Conservation (phyloP, 1,140 invertebrate species). For the Linepithema humile region DNA sequence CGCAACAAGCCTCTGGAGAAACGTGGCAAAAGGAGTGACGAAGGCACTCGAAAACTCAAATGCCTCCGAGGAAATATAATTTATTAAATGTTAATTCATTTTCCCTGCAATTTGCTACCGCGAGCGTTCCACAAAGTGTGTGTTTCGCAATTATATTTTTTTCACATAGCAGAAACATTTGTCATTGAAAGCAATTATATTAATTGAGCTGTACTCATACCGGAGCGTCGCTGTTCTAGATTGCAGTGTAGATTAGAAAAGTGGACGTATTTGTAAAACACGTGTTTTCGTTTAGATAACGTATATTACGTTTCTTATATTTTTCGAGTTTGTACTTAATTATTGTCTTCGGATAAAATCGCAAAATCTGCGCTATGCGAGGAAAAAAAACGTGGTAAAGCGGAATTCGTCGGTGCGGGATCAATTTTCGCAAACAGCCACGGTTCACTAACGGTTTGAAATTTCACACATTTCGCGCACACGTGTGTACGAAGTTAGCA, state of each 20-base stretch:
- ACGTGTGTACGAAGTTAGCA: not conserved
- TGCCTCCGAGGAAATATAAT: not conserved
- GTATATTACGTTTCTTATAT: too few relatives aligned
- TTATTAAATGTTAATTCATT: not conserved
- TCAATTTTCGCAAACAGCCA: not conserved
- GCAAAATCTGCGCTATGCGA: too few relatives aligned
- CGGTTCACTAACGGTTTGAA: conserved; percentile 38
- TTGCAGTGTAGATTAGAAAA: not conserved
- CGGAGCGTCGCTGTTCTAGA: not conserved
- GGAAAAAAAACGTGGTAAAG: too few relatives aligned
- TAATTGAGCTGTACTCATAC: not conserved
- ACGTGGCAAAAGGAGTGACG: conserved; percentile 1
- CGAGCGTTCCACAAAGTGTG: not conserved
- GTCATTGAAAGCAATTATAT: not conserved
- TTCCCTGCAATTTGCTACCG: not conserved
- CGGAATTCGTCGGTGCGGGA: not conserved
- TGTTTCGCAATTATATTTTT: not conserved
- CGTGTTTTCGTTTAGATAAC: not conserved
- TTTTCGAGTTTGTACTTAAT: too few relatives aligned
- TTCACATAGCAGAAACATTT: not conserved
- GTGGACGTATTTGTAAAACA: too few relatives aligned
- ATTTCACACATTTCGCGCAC: conserved; percentile 47
- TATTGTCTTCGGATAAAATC: too few relatives aligned
- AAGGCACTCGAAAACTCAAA: conserved; percentile 31
- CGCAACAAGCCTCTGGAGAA: conserved; percentile 39